phyloP scores from a whole-genome alignment of 37 sponge, comb jelly and placozoan genomes.

The Lycopodina hypogea region DNA sequence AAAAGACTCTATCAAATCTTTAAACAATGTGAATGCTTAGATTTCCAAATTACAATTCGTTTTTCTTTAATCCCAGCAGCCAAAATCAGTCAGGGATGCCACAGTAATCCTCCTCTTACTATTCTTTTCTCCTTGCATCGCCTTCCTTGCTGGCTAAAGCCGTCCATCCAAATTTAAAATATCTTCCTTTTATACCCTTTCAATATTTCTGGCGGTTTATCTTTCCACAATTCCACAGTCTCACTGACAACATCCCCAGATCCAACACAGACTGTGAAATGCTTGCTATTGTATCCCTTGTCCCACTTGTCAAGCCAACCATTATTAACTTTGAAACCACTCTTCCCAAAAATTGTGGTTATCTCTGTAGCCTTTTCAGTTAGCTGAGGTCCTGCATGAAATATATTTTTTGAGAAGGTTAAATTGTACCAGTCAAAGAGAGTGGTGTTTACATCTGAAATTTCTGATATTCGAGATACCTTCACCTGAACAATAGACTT shows the following conservation, averaged over 20 bases:
- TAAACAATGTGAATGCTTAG: conserved; percentile 49
- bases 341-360: no score
- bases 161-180: conserved; percentile 46
- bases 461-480: no score
- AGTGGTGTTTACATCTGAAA: no score
- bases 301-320: no score
- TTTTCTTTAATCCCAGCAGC: conserved; percentile 48
- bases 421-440: no score
- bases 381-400: no score
- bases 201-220: conserved; percentile 46
- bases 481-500: no score
- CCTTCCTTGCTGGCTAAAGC: conserved; percentile 51
- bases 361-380: no score
- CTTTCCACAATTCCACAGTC: conserved; percentile 45
- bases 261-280: no score
- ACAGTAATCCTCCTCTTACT: conserved; percentile 51
- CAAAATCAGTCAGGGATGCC: conserved; percentile 60
- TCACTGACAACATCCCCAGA: conserved; percentile 43
- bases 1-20: conserved; percentile 17
- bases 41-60: conserved; percentile 24
- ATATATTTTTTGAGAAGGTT: no score
- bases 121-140: conserved; percentile 66
- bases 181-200: conserved; percentile 17
- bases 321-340: no score
- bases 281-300: no score